Evolutionary conservation across 2,113 vertebrate genomes (phyloP).

Genomic region (Hiodon alosoides): DNA sequence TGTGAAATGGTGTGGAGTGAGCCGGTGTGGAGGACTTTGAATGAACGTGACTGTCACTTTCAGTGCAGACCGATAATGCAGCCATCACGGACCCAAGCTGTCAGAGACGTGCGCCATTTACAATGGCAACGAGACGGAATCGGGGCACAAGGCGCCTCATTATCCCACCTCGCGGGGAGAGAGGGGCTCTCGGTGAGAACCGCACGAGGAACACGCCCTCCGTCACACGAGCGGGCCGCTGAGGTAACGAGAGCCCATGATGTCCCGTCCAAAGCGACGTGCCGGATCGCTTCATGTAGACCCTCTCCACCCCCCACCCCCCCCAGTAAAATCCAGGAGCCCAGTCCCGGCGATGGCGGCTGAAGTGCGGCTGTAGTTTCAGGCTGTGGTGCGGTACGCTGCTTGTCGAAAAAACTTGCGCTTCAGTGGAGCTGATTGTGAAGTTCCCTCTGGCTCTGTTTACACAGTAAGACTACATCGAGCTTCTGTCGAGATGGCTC

Average conservation of each 20-base stretch:
- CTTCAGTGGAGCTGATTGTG: constrained; percentile 56
- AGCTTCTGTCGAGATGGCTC: constrained; percentile 60
- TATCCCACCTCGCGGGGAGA: constrained; percentile 2
- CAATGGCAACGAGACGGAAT: background rate
- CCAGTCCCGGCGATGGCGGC: background rate
- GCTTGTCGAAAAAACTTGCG: constrained; percentile 56
- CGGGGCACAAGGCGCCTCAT: background rate
- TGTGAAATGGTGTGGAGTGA: constrained; percentile 6
- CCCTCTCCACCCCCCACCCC: too few relatives aligned
- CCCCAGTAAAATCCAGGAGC: too few relatives aligned
- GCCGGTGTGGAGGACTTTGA: constrained; percentile 30
- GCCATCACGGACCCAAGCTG: constrained; percentile 61
- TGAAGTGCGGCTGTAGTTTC: constrained; percentile 46
- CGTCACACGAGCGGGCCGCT: background rate
- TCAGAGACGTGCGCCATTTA: constrained; percentile 22
- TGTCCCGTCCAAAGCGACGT: too few relatives aligned
- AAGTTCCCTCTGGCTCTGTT: constrained; percentile 62
- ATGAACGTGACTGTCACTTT: constrained; percentile 54
- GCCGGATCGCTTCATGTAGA: too few relatives aligned
- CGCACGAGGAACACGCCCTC: background rate
- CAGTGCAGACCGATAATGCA: constrained; percentile 55
- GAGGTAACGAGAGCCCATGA: too few relatives aligned
- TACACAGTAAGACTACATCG: constrained; percentile 67
- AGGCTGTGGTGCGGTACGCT: constrained; percentile 38
- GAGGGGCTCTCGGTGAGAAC: background rate